A percentile compares a stretch with the other conserved stretches of the same genome.
These are phyloP conservation scores for Auanema sp. DNA, from an alignment of 2,888 invertebrate species.

Conservation along the genomic window DNA sequence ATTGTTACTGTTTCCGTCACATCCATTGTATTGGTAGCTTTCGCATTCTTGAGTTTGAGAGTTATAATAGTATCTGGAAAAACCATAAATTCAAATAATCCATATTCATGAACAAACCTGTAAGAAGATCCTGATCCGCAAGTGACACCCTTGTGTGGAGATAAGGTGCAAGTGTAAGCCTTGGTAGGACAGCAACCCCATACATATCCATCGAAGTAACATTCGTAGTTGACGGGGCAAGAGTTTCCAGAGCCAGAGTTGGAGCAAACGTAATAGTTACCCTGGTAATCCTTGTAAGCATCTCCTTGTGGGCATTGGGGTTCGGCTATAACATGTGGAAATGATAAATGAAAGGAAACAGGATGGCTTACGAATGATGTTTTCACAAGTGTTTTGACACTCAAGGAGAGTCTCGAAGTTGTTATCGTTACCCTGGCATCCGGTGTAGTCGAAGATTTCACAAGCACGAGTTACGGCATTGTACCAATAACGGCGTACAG, in stretches of 20 bases:
- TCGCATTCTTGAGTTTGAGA: constrained; percentile 58
- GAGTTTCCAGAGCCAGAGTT: constrained; percentile 54
- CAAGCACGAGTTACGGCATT: constrained; percentile 61
- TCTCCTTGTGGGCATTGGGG: constrained; percentile 64
- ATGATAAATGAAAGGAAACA: not conserved
- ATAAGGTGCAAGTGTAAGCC: constrained; percentile 61
- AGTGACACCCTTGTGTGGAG: constrained; percentile 58
- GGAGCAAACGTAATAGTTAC: constrained; percentile 62
- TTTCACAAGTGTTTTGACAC: constrained; percentile 63
- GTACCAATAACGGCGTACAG: constrained; percentile 61
- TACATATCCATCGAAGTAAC: constrained; percentile 59
- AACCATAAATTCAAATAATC: constrained; percentile 28
- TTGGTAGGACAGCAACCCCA: constrained; percentile 64
- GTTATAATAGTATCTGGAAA: constrained; percentile 18
- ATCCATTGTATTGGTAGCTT: constrained; percentile 60
- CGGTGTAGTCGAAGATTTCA: constrained; percentile 62
- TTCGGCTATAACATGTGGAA: constrained; percentile 46
- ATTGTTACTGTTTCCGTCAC: constrained; percentile 63
- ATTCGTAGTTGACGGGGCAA: constrained; percentile 57
- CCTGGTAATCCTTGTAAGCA: constrained; percentile 63
- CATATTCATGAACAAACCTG: constrained; percentile 52
- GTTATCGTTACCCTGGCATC: constrained; percentile 59
- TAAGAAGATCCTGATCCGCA: constrained; percentile 62
- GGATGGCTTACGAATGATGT: constrained; percentile 53
- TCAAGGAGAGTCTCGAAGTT: constrained; percentile 62